These are phyloP conservation scores for Eupithecia exiguata DNA, from an alignment of 2,888 invertebrate genomes.

Conservation along the genomic window DNA sequence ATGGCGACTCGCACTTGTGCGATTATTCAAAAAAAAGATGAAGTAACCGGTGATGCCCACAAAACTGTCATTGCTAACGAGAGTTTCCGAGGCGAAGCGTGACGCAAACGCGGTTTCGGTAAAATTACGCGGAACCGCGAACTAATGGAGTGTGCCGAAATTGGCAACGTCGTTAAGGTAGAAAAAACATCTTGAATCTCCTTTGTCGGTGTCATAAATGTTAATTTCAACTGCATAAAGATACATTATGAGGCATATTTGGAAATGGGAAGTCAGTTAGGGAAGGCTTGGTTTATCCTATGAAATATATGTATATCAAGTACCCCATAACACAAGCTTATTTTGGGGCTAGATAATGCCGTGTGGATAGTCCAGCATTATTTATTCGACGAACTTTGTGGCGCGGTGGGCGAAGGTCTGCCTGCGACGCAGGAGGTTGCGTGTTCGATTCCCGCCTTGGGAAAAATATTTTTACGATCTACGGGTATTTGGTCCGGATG, in stretches of 20 bases:
- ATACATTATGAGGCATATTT: background rate
- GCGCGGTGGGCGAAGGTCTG: no score
- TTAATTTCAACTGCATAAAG: conserved; percentile 9
- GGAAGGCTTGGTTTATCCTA: background rate
- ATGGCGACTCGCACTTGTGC: background rate
- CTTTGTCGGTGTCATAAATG: conserved; percentile 34
- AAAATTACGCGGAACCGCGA: conserved; percentile 70
- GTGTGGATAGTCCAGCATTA: background rate
- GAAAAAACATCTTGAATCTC: conserved; percentile 44
- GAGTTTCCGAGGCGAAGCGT: conserved; percentile 57
- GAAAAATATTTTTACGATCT: no score
- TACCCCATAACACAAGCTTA: background rate
- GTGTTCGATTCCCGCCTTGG: no score
- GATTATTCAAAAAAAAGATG: conserved; percentile 25
- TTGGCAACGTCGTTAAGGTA: conserved; percentile 47
- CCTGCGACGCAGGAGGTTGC: no score
- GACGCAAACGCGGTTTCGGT: conserved; percentile 73
- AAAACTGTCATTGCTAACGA: conserved; percentile 53
- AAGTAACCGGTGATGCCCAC: conserved; percentile 38
- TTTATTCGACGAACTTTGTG: background rate
- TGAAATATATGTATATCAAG: background rate
- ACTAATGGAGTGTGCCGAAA: conserved; percentile 70
- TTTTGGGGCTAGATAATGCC: background rate
- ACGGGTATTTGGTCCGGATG: no score
- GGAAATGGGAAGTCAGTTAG: no score